Base-by-base conservation (phyloP, 2,888 invertebrate genomes). In the Syrphus vitripennis region DNA sequence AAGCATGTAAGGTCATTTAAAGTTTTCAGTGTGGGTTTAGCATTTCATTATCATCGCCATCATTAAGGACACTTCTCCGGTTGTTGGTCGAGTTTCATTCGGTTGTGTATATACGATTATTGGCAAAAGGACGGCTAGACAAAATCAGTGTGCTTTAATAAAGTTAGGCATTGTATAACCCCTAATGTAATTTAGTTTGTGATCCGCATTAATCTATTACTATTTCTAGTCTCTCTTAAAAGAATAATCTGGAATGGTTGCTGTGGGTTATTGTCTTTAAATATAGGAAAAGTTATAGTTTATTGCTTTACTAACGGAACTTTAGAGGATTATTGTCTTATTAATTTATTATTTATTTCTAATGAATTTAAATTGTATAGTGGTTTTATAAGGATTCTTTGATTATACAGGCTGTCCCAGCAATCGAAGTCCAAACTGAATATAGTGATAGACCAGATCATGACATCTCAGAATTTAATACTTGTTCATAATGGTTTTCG, bases 31-130 rank as follows among this genome's bases (percentile, higher is more conserved):
- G 77, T 71, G 81, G 77, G 81, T 86, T 82, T 77, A 86, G 61
- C 57, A 78, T 82, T 82, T 86, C 74, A 82, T 86, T 86, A 77
- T 53, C 77, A 86, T 74, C 77, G 48, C 63, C 63, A 63, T 45
- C 40, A 71, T 80, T 75, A 75, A 70, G 37, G 40, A 40, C 26
- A 31, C 31, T 37, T 76, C 57, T 55, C 29, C 34, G 37, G 75
- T 50, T 26, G 19, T 67, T 67, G 59, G 26, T 65, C 37, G 40
- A 48, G 67, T 53, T 72, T 42, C 37, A 45, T 24, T 24, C 21
- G 12, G 45, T 50, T 14, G 6, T 37, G 14, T 65, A 29, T 40
- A 16, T 63, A 19, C 10, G 26, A 26, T 40, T 71, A 19, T 80
- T 37, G 37, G 34, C 34, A 31, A 70, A 76, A 77, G 71, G 67